Conservation (phyloP, 2,113 vertebrate species). For the Thinocorus orbignyianus region DNA sequence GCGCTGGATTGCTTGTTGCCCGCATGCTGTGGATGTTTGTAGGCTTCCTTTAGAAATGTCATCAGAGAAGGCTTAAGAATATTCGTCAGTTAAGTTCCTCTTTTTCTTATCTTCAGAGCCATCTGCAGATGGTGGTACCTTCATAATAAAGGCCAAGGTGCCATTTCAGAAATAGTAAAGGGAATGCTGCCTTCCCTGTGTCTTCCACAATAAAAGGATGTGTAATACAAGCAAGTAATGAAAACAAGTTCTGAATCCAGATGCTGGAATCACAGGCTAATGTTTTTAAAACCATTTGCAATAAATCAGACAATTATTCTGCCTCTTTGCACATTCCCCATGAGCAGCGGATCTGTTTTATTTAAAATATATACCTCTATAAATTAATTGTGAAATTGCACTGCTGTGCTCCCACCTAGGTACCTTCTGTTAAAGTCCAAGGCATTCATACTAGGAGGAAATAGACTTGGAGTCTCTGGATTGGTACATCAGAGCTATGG, state of each 20-base stretch:
- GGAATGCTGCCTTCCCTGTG: not conserved
- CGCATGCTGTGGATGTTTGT: fast-evolving
- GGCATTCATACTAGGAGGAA: not conserved
- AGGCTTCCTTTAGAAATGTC: not conserved
- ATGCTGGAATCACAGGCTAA: not conserved
- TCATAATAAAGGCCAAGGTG: not conserved
- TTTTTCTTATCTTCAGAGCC: not conserved
- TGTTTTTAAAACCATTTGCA: not conserved
- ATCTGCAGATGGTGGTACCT: not conserved
- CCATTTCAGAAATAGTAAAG: not conserved
- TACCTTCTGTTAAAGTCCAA: not conserved
- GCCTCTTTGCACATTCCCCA: not conserved
- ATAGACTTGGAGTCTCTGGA: not conserved
- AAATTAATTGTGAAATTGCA: not conserved
- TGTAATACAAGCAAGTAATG: not conserved
- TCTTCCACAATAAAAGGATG: not conserved
- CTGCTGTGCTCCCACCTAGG: not conserved
- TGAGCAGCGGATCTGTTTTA: not conserved
- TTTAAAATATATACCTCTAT: not conserved
- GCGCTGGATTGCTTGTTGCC: not conserved
- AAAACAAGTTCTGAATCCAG: not conserved
- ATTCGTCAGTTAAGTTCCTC: not conserved
- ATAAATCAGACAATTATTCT: not conserved
- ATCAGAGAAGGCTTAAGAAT: not conserved
- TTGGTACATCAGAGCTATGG: not conserved